Evolutionary conservation across 1,140 invertebrate genomes (phyloP), one percentile per base, ranked within the genome.

Genomic region (Tetragnatha versicolor): DNA sequence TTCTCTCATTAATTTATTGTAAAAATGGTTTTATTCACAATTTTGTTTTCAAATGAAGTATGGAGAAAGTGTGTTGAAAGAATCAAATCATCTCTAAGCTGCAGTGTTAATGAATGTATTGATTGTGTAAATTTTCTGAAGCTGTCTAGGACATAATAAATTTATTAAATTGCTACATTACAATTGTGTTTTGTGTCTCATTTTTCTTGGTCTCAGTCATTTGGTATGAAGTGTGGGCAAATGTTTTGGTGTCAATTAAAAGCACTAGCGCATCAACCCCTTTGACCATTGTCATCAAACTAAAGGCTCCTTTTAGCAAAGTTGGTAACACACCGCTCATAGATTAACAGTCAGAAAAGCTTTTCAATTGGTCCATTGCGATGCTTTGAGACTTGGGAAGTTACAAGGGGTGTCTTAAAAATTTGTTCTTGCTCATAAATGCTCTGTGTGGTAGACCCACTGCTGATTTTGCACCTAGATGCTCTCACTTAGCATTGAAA

Each of bases 241-340:
- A 65, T 31, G 82, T 78, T 82, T 83, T 82, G 83, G 82, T 85
- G 83, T 84, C 83, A 82, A 85, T 85, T 84, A n/a, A n/a, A n/a
- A 68, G 29, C 45, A 51, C n/a, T 37, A n/a, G n/a, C n/a, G n/a
- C n/a, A n/a, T n/a, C n/a, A n/a, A n/a, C n/a, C 68, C 68, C 61
- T 65, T 39, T 65, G 61, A 29, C 37, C n/a, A n/a, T n/a, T n/a
- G n/a, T n/a, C n/a, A n/a, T n/a, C n/a, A n/a, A n/a, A n/a, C n/a
- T n/a, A n/a, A n/a, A n/a, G n/a, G n/a, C n/a, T n/a, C n/a, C n/a
- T n/a, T n/a, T n/a, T n/a, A n/a, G n/a, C n/a, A n/a, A n/a, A n/a
- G n/a, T n/a, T n/a, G n/a, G n/a, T n/a, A n/a, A n/a, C n/a, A n/a
- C n/a, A n/a, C n/a, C n/a, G n/a, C n/a, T n/a, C n/a, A n/a, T n/a